phyloP scores from a whole-genome alignment of 2,888 invertebrate species.

The Sialis lutaria region DNA sequence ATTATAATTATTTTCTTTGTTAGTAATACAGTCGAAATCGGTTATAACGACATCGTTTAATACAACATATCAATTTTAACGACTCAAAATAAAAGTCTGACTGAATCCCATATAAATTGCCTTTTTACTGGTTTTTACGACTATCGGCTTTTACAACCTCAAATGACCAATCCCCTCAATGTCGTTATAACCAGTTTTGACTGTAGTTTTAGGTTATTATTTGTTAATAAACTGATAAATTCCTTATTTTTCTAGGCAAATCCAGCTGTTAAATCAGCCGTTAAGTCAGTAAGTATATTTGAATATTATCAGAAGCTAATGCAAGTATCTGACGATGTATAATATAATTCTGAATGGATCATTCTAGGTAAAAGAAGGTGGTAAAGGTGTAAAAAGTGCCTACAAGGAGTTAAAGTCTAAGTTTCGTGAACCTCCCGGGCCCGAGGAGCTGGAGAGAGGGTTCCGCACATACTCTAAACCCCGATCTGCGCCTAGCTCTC shows the following conservation, averaged over 20 bases:
- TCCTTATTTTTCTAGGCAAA: slow-evolving; percentile 56
- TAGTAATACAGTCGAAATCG: too few relatives aligned
- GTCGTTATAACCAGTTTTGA: too few relatives aligned
- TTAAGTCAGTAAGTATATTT: slow-evolving; percentile 67
- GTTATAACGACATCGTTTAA: too few relatives aligned
- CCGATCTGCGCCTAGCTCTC: slow-evolving; percentile 48
- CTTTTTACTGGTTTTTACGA: too few relatives aligned
- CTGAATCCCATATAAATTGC: too few relatives aligned
- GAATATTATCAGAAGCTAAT: too few relatives aligned
- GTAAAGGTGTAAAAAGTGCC: slow-evolving; percentile 58
- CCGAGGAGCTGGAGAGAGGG: slow-evolving; percentile 19
- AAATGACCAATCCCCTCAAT: too few relatives aligned
- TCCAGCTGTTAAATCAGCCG: slow-evolving; percentile 84
- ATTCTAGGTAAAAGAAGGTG: slow-evolving; percentile 49
- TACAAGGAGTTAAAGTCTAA: slow-evolving; percentile 60
- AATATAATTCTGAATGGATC: background rate
- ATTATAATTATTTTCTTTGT: background rate
- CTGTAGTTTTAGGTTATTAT: too few relatives aligned
- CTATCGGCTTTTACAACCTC: too few relatives aligned
- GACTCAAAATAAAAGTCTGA: too few relatives aligned
- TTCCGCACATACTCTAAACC: slow-evolving; percentile 17
- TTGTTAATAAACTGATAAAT: too few relatives aligned
- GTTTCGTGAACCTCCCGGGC: slow-evolving; percentile 26
- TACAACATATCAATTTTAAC: too few relatives aligned
- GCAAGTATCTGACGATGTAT: background rate